Conservation (phyloP, 2,888 invertebrate genomes). For the Frankliniella intonsa region DNA sequence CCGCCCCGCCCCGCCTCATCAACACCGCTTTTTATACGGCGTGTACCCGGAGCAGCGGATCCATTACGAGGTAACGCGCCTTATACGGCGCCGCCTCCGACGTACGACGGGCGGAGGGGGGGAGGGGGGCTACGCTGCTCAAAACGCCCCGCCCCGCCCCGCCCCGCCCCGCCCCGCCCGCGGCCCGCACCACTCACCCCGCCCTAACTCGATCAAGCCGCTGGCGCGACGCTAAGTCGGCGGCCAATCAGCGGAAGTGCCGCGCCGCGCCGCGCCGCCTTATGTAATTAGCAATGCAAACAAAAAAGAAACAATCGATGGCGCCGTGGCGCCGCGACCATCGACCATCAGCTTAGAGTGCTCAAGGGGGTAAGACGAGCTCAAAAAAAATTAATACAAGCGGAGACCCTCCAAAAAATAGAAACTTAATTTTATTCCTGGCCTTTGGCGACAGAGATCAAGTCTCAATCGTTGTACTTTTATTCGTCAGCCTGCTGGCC, state of each 20-base stretch:
- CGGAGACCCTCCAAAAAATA: too few species aligned
- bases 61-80: not conserved
- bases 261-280: not conserved
- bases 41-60: not conserved
- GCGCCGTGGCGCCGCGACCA: not conserved
- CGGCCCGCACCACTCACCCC: not conserved
- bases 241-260: not conserved
- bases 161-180: not conserved
- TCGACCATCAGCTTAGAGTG: too few species aligned
- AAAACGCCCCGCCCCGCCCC: not conserved
- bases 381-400: too few species aligned
- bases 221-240: not conserved
- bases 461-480: too few species aligned
- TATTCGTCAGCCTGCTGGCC: too few species aligned
- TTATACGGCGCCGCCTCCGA: not conserved
- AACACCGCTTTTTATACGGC: not conserved
- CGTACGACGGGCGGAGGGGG: not conserved
- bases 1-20: not conserved
- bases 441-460: too few species aligned
- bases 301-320: constrained; percentile 25
- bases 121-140: not conserved
- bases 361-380: too few species aligned
- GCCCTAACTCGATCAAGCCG: not conserved
- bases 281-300: constrained; percentile 28
- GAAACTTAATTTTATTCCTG: too few species aligned